Evolutionary conservation across 2,888 invertebrate species (phyloP).

Genomic region (Drosophila colorata): DNA sequence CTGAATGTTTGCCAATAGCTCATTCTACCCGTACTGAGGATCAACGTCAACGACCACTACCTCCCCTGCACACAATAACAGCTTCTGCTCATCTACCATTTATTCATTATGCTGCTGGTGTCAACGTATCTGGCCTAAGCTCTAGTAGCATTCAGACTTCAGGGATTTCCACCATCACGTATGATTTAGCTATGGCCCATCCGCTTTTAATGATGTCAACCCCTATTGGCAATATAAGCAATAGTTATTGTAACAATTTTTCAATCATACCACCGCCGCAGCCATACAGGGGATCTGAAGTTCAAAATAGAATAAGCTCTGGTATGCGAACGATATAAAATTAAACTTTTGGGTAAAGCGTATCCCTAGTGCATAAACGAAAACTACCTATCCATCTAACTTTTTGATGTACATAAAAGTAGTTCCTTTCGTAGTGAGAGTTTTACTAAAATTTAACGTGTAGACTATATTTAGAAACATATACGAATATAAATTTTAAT

Average conservation of each 20-base stretch:
- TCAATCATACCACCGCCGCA: conserved; percentile 67
- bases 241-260: conserved; percentile 80
- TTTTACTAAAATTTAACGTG: conserved; percentile 19
- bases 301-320: conserved; percentile 79
- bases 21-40: conserved; percentile 53
- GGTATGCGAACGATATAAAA: conserved; percentile 81
- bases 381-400: conserved; percentile 1
- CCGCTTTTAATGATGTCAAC: conserved; percentile 84
- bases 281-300: conserved; percentile 70
- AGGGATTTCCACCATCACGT: conserved; percentile 64
- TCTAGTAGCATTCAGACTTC: conserved; percentile 46
- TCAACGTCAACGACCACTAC: conserved; percentile 74
- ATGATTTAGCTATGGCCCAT: conserved; percentile 83
- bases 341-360: conserved; percentile 12
- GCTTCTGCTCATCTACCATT: conserved; percentile 83
- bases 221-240: conserved; percentile 80
- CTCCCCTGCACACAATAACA: conserved; percentile 83
- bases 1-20: conserved; percentile 41
- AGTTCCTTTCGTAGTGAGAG: conserved; percentile 58
- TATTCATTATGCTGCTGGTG: conserved; percentile 77
- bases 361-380: conserved; percentile 18
- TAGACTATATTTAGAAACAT: conserved; percentile 3
- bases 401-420: conserved; percentile 54
- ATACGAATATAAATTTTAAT: conserved; percentile 7
- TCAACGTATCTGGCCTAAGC: conserved; percentile 55